phyloP scores from a whole-genome alignment of 2,113 vertebrate genomes.

The Uria lomvia region DNA sequence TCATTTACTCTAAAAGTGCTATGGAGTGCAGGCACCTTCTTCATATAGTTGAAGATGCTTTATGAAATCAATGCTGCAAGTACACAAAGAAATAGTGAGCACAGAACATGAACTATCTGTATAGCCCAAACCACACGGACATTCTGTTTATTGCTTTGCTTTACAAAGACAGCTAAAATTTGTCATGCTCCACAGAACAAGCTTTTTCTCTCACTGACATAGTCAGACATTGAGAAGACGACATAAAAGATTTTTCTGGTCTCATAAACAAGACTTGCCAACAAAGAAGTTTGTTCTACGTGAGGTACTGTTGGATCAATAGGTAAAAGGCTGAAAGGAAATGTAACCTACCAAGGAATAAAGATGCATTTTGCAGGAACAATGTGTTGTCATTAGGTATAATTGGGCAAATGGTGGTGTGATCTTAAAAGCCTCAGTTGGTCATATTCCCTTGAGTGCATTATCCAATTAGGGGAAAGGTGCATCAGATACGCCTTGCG shows the following conservation, averaged over 20 bases:
- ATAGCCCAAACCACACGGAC: neutral
- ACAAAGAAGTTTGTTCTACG: neutral
- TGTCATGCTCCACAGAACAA: neutral
- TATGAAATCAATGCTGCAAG: neutral
- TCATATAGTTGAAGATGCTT: neutral
- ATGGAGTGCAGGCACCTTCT: neutral
- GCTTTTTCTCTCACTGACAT: neutral
- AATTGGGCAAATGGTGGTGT: conserved; percentile 34
- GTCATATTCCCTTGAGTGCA: conserved; percentile 15
- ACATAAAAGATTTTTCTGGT: neutral
- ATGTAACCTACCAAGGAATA: neutral
- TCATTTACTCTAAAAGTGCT: neutral
- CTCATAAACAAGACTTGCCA: neutral
- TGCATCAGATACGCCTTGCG: conserved; percentile 40
- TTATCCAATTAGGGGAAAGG: conserved; percentile 30
- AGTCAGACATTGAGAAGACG: neutral
- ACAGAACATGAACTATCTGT: neutral
- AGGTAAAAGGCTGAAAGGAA: conserved; percentile 8
- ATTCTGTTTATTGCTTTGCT: neutral
- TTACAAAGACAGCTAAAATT: neutral
- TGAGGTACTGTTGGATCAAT: neutral
- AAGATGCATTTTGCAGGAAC: neutral
- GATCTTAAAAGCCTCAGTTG: conserved; percentile 18
- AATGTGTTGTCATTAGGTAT: conserved; percentile 19
- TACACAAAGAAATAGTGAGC: neutral